These are phyloP conservation scores for Epistrophella euchroma DNA, from an alignment of 2,888 invertebrate genomes.

Conservation along the genomic window DNA sequence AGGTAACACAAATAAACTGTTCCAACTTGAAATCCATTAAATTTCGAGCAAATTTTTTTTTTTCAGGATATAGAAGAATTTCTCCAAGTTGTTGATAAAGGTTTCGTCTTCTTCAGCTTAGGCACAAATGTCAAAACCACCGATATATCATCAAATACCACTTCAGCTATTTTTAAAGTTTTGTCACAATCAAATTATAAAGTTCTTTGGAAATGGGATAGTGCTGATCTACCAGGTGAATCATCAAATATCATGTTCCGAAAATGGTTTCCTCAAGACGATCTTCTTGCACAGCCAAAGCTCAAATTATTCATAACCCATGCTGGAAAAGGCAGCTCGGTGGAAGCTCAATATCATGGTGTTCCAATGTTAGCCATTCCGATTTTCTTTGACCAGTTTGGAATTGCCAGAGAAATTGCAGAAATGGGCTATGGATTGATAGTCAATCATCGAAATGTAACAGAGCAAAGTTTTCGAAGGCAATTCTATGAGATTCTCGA, in stretches of 20 bases:
- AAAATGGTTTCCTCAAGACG: slow-evolving; percentile 89
- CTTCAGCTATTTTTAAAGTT: slow-evolving; percentile 85
- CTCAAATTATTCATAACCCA: slow-evolving; percentile 87
- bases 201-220: slow-evolving; percentile 87
- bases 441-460: slow-evolving; percentile 71
- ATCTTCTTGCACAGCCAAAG: slow-evolving; percentile 86
- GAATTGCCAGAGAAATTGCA: slow-evolving; percentile 74
- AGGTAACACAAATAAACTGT: slow-evolving; percentile 52
- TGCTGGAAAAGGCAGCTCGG: slow-evolving; percentile 87
- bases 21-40: background rate
- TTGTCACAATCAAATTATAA: slow-evolving; percentile 86
- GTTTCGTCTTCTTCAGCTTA: slow-evolving; percentile 81
- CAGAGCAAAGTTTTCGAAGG: slow-evolving; percentile 65
- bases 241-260: slow-evolving; percentile 86
- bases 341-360: slow-evolving; percentile 86
- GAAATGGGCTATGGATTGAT: slow-evolving; percentile 77
- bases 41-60: background rate
- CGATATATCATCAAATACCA: slow-evolving; percentile 84
- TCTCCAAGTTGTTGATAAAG: slow-evolving; percentile 80
- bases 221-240: slow-evolving; percentile 84
- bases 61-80: slow-evolving; percentile 77
- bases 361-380: slow-evolving; percentile 84
- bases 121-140: slow-evolving; percentile 79
- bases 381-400: slow-evolving; percentile 78
- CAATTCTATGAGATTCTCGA: slow-evolving; percentile 76